These are phyloP conservation scores for Girardia tigrina DNA, from an alignment of 2,888 invertebrate species.

Conservation along the genomic window DNA sequence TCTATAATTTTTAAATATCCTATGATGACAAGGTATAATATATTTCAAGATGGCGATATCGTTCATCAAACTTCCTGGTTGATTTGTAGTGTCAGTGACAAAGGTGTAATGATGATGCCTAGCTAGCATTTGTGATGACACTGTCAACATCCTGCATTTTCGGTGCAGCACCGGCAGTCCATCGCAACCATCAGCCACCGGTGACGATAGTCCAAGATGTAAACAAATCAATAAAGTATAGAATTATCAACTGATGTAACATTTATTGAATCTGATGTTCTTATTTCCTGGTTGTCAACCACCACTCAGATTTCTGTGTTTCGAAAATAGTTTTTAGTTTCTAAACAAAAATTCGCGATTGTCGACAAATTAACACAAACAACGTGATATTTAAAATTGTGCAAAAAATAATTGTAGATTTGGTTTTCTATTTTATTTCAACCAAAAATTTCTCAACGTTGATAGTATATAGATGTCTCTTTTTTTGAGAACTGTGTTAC, in stretches of 20 bases:
- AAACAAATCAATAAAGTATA: neutral
- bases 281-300: neutral
- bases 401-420: too few species aligned
- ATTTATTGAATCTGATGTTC: neutral
- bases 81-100: constrained; percentile 15
- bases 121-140: neutral
- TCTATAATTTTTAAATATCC: neutral
- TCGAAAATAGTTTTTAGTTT: neutral
- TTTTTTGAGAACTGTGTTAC: too few species aligned
- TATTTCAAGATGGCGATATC: constrained; percentile 18
- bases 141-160: constrained; percentile 10
- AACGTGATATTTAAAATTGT: too few species aligned
- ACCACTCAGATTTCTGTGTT: too few species aligned
- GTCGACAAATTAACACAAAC: neutral
- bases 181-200: neutral
- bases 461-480: too few species aligned
- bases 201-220: neutral
- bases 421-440: neutral
- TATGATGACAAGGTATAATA: neutral
- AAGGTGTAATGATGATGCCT: constrained; percentile 23
- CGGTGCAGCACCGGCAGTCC: neutral
- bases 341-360: neutral
- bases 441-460: neutral
- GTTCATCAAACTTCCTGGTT: neutral
- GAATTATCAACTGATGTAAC: neutral